Conservation (phyloP, 2,888 invertebrate genomes). For the Leucozona laternaria region DNA sequence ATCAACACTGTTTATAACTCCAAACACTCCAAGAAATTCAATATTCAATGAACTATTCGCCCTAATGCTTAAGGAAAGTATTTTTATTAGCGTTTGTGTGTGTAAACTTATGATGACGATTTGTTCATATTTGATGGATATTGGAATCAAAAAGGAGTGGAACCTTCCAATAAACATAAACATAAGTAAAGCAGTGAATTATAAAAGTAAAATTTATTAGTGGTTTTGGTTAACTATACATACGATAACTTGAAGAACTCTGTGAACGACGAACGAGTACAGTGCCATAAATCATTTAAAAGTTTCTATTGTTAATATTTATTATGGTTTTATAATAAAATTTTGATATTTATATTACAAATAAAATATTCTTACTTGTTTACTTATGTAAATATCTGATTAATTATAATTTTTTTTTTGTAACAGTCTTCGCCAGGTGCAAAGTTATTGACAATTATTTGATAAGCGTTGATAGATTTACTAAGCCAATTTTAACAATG, state of each 20-base stretch:
- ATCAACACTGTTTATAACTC: too few relatives aligned
- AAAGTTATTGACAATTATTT: constrained; percentile 32
- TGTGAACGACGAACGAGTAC: background rate
- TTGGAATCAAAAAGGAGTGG: too few relatives aligned
- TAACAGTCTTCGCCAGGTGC: constrained; percentile 49
- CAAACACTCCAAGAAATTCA: too few relatives aligned
- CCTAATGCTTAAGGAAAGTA: too few relatives aligned
- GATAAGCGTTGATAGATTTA: background rate
- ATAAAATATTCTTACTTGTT: background rate
- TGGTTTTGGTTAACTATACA: background rate
- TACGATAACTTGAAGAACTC: background rate
- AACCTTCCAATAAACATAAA: too few relatives aligned
- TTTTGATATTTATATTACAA: background rate
- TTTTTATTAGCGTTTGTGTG: too few relatives aligned
- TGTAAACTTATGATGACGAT: too few relatives aligned
- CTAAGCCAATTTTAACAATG: constrained; percentile 5
- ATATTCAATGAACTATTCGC: too few relatives aligned
- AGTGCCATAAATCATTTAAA: background rate
- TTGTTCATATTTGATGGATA: too few relatives aligned
- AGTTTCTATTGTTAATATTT: background rate
- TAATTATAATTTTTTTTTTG: background rate
- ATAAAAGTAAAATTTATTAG: background rate
- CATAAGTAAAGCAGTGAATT: background rate
- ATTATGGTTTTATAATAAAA: background rate
- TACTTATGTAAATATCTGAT: background rate